Evolutionary conservation across 2,888 invertebrate species (phyloP).

Genomic region (Pammene fasciana): DNA sequence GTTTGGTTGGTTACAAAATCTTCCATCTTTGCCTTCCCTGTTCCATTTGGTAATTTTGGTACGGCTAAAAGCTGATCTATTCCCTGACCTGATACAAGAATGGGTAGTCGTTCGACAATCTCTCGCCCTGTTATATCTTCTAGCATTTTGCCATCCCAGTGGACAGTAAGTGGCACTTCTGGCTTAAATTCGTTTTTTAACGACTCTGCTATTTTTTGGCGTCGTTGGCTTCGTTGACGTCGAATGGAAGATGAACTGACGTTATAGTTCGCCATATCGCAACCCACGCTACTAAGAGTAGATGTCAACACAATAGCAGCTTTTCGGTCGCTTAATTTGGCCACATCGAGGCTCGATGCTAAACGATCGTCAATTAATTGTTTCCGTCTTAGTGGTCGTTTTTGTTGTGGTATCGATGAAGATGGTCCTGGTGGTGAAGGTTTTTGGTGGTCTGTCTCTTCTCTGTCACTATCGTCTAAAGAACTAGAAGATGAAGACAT

Average conservation of each 20-base stretch:
- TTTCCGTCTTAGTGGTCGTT: background rate
- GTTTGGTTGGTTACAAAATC: no score
- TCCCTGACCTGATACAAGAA: background rate
- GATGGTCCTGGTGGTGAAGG: no score
- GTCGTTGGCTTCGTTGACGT: background rate
- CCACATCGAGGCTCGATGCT: background rate
- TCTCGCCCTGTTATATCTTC: background rate
- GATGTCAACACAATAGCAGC: background rate
- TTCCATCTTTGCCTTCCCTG: background rate
- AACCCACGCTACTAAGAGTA: background rate
- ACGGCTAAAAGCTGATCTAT: background rate
- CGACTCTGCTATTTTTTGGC: background rate
- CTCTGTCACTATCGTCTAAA: no score
- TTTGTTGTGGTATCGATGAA: no score
- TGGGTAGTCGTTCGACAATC: background rate
- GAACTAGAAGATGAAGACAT: no score
- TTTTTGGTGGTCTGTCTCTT: no score
- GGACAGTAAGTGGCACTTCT: background rate
- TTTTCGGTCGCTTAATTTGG: background rate
- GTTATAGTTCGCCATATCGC: background rate
- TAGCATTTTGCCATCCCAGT: background rate
- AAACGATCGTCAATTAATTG: background rate
- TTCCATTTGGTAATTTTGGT: background rate
- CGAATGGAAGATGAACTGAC: background rate
- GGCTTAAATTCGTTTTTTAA: background rate